Conservation (phyloP, 2,888 invertebrate species). For the Andrena minutula region DNA sequence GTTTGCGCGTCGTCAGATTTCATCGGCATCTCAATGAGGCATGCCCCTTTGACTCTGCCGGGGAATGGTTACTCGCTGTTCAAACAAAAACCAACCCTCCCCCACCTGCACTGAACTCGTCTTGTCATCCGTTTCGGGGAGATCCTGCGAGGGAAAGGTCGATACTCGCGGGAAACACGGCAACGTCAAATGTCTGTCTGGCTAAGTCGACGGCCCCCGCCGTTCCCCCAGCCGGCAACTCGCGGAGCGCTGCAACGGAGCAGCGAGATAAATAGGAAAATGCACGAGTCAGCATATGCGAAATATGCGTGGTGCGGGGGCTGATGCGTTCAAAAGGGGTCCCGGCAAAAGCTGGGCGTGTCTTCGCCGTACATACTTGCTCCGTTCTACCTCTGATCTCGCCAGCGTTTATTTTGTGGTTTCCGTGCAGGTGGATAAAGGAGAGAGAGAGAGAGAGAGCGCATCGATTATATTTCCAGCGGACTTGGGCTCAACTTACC, state of each 20-base stretch:
- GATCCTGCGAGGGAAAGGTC: conserved; percentile 25
- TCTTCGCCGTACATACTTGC: conserved; percentile 5
- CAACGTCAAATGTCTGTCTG: conserved; percentile 58
- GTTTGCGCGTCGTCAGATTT: conserved; percentile 63
- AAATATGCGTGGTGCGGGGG: conserved; percentile 58
- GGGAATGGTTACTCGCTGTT: conserved; percentile 56
- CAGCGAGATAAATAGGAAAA: conserved; percentile 61
- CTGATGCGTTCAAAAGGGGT: conserved; percentile 55
- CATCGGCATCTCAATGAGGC: conserved; percentile 59
- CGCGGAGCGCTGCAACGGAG: not conserved
- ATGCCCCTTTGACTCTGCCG: conserved; percentile 19
- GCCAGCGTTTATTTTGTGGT: conserved; percentile 51
- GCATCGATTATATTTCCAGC: conserved; percentile 27
- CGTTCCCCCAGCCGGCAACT: not conserved
- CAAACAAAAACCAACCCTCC: conserved; percentile 57
- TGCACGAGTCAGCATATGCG: conserved; percentile 63
- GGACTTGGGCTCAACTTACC: not conserved
- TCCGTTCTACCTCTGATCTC: conserved; percentile 34
- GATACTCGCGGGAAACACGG: conserved; percentile 11
- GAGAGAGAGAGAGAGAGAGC: not conserved
- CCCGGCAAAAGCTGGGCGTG: conserved; percentile 30
- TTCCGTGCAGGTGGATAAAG: conserved; percentile 12
- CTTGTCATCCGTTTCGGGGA: conserved; percentile 56
- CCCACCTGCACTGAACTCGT: conserved; percentile 25
- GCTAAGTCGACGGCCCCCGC: conserved; percentile 42